phyloP scores from a whole-genome alignment of 1,140 invertebrate species.

The Cyclargus thomasi region DNA sequence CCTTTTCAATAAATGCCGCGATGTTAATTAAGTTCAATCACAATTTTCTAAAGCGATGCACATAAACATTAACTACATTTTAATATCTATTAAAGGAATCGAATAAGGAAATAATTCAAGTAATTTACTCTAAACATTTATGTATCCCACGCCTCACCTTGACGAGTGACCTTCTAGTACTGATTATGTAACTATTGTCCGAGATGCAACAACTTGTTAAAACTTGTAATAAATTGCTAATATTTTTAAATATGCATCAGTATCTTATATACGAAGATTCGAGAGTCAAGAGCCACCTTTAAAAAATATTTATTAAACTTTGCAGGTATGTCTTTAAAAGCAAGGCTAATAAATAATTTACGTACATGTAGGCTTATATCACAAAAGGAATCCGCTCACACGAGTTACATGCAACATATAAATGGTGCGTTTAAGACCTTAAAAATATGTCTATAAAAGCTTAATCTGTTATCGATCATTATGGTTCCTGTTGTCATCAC shows the following conservation, averaged over 20 bases:
- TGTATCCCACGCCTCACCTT: not conserved
- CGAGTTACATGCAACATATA: not conserved
- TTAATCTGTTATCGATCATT: not conserved
- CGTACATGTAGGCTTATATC: too few relatives aligned
- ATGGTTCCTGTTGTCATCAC: conserved; percentile 9
- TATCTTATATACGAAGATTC: not conserved
- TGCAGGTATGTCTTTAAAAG: not conserved
- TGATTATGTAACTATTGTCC: conserved; percentile 20
- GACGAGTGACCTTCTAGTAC: not conserved
- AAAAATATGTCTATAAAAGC: not conserved
- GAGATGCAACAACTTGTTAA: not conserved
- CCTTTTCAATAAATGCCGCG: not conserved
- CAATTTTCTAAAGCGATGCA: not conserved
- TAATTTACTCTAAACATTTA: not conserved
- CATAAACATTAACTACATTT: not conserved
- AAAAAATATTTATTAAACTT: too few relatives aligned
- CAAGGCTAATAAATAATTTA: too few relatives aligned
- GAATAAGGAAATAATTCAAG: not conserved
- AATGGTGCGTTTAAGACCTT: not conserved
- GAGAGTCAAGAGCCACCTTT: too few relatives aligned
- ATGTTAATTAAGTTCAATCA: not conserved
- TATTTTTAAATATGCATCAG: not conserved
- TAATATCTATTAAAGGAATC: conserved; percentile 1
- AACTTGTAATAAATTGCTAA: not conserved
- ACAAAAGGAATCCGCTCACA: not conserved